Evolutionary conservation across 1,140 invertebrate species (phyloP).

Genomic region (Metaphire vulgaris): DNA sequence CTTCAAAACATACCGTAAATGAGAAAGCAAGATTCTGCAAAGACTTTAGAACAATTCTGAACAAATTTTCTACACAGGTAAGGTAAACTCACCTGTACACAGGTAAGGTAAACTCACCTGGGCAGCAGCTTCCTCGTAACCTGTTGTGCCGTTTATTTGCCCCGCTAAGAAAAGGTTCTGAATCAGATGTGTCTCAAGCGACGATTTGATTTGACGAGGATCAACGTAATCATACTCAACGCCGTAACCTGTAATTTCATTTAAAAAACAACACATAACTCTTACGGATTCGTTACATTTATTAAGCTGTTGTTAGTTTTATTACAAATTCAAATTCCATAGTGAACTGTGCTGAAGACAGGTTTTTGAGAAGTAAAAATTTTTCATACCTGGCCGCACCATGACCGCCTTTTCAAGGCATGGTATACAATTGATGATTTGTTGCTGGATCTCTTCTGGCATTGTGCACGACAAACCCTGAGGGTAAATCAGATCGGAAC

Average conservation of each 20-base stretch:
- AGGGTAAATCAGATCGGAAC: slow-evolving; percentile 76
- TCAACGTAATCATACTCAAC: slow-evolving; percentile 90
- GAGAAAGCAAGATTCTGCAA: too few relatives aligned
- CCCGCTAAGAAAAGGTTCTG: slow-evolving; percentile 76
- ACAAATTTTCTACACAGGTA: too few relatives aligned
- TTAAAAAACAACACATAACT: too few relatives aligned
- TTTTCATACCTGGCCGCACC: slow-evolving; percentile 59
- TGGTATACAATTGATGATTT: slow-evolving; percentile 65
- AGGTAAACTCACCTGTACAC: too few relatives aligned
- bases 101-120: slow-evolving; percentile 60
- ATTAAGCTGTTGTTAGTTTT: too few relatives aligned
- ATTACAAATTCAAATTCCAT: too few relatives aligned
- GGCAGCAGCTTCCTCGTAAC: slow-evolving; percentile 90
- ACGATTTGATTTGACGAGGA: slow-evolving; percentile 71
- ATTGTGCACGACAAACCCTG: slow-evolving; percentile 83
- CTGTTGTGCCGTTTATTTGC: slow-evolving; percentile 93
- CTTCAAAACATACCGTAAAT: too few relatives aligned
- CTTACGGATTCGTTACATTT: too few relatives aligned
- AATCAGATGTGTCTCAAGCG: slow-evolving; percentile 73
- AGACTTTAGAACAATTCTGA: too few relatives aligned
- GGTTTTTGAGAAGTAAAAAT: not conserved
- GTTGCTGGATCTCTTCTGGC: slow-evolving; percentile 69
- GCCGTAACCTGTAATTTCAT: slow-evolving; percentile 68
- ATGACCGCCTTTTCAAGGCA: slow-evolving; percentile 73
- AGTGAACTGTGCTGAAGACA: not conserved